These are phyloP conservation scores for Morpho achilles DNA, from an alignment of 2,888 invertebrate genomes.

Conservation along the genomic window DNA sequence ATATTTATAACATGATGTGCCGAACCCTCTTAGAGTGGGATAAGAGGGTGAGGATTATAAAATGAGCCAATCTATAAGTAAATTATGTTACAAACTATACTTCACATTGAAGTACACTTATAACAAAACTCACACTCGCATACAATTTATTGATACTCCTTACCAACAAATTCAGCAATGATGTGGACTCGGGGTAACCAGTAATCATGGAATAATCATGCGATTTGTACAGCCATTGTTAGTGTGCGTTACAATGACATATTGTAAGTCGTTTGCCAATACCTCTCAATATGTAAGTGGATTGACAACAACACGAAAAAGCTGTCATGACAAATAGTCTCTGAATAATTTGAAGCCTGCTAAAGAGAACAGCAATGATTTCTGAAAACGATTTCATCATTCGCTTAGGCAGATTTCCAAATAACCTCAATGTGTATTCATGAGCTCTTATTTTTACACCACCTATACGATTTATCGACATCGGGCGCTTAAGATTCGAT, in stretches of 20 bases:
- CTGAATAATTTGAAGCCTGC: constrained; percentile 10
- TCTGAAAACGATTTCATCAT: constrained; percentile 22
- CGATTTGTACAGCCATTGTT: too few species aligned
- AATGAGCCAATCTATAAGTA: too few species aligned
- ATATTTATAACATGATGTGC: too few species aligned
- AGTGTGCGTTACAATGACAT: neutral
- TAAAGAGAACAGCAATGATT: constrained; percentile 9
- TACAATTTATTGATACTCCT: too few species aligned
- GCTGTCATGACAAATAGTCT: constrained; percentile 9
- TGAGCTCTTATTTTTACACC: constrained; percentile 24
- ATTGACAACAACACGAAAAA: constrained; percentile 2
- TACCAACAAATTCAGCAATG: too few species aligned
- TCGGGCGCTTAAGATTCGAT: constrained; percentile 28
- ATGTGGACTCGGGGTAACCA: too few species aligned
- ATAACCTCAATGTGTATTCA: constrained; percentile 27
- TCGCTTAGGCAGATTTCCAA: constrained; percentile 24
- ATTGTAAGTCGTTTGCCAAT: neutral
- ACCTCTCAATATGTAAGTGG: constrained; percentile 4
- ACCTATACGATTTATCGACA: constrained; percentile 26
- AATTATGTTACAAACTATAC: too few species aligned
- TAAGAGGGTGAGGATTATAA: too few species aligned
- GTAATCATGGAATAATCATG: too few species aligned
- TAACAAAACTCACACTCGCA: too few species aligned
- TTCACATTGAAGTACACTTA: too few species aligned
- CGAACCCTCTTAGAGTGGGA: too few species aligned